Evolutionary conservation across 1,140 invertebrate species (phyloP).

Genomic region (Ostrea denselamellosa): DNA sequence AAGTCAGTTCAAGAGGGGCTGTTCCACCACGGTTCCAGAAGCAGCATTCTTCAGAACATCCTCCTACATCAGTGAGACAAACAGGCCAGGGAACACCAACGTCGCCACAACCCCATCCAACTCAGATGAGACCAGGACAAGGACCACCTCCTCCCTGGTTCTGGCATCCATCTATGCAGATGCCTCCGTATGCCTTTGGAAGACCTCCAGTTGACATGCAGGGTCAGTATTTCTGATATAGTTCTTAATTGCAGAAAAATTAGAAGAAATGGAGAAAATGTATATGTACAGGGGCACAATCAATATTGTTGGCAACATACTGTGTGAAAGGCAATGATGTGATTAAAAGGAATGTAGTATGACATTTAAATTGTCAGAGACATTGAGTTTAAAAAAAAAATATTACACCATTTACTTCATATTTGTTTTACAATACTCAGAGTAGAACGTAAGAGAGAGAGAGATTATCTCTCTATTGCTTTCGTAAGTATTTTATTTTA

Average conservation of each 20-base stretch:
- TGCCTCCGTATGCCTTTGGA: slow-evolving; percentile 71
- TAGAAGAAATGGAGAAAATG: not conserved
- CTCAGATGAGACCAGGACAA: slow-evolving; percentile 70
- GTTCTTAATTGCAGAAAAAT: not conserved
- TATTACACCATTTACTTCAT: too few relatives aligned
- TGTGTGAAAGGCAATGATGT: too few relatives aligned
- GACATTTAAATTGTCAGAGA: too few relatives aligned
- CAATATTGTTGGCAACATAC: too few relatives aligned
- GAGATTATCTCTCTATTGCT: too few relatives aligned
- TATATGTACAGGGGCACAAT: too few relatives aligned
- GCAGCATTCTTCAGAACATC: slow-evolving; percentile 79
- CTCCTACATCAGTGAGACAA: slow-evolving; percentile 47
- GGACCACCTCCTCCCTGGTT: slow-evolving; percentile 73
- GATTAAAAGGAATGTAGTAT: too few relatives aligned
- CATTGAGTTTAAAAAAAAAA: too few relatives aligned
- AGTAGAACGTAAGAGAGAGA: too few relatives aligned
- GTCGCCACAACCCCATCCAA: slow-evolving; percentile 63
- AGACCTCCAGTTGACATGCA: slow-evolving; percentile 75
- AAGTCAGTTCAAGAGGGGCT: slow-evolving; percentile 46
- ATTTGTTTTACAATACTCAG: too few relatives aligned
- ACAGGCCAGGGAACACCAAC: slow-evolving; percentile 58
- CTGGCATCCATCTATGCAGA: slow-evolving; percentile 73
- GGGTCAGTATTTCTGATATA: slow-evolving; percentile 60
- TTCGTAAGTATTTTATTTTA: too few relatives aligned
- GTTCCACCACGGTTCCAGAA: slow-evolving; percentile 90